phyloP scores from a whole-genome alignment of 2,797 vertebrate genomes.

The Diplodus sargus region DNA sequence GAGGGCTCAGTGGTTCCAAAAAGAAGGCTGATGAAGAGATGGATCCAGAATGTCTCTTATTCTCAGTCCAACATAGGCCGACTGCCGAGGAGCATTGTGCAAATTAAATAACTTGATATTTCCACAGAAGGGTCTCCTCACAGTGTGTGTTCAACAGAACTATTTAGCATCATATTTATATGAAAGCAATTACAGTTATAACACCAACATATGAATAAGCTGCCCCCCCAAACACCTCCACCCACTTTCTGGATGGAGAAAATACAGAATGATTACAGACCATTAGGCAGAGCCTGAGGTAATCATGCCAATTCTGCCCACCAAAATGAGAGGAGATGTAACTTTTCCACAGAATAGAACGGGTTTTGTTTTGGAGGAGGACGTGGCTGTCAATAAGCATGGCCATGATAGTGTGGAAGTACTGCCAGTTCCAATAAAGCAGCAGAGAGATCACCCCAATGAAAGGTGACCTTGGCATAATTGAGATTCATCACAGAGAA shows the following conservation, averaged over 20 bases:
- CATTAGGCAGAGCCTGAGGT: slow-evolving; percentile 69
- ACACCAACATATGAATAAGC: slow-evolving; percentile 70
- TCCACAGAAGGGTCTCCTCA: slow-evolving; percentile 20
- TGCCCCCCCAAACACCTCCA: slow-evolving; percentile 44
- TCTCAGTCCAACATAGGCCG: slow-evolving; percentile 15
- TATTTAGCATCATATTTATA: slow-evolving; percentile 49
- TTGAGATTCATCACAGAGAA: slow-evolving; percentile 88
- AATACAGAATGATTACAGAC: slow-evolving; percentile 71
- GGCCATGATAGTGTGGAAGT: slow-evolving; percentile 85
- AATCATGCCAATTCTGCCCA: slow-evolving; percentile 71
- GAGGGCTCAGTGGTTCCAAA: slow-evolving; percentile 20
- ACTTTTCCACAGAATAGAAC: slow-evolving; percentile 52
- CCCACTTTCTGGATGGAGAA: slow-evolving; percentile 61
- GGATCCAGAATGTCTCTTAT: not conserved
- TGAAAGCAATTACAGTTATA: slow-evolving; percentile 44
- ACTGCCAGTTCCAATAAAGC: slow-evolving; percentile 88
- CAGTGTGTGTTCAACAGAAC: slow-evolving; percentile 27
- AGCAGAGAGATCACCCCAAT: slow-evolving; percentile 83
- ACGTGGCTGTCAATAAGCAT: slow-evolving; percentile 84
- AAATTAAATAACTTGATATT: slow-evolving; percentile 33
- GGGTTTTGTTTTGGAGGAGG: slow-evolving; percentile 78
- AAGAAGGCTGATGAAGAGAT: slow-evolving; percentile 6
- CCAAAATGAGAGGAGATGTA: slow-evolving; percentile 72
- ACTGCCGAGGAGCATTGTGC: not conserved
- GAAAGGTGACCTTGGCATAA: slow-evolving; percentile 90